A percentile compares a stretch with the other conserved stretches of the same genome.
These are phyloP conservation scores for Diceros bicornis DNA, from an alignment of 2,797 vertebrate species.

Conservation along the genomic window DNA sequence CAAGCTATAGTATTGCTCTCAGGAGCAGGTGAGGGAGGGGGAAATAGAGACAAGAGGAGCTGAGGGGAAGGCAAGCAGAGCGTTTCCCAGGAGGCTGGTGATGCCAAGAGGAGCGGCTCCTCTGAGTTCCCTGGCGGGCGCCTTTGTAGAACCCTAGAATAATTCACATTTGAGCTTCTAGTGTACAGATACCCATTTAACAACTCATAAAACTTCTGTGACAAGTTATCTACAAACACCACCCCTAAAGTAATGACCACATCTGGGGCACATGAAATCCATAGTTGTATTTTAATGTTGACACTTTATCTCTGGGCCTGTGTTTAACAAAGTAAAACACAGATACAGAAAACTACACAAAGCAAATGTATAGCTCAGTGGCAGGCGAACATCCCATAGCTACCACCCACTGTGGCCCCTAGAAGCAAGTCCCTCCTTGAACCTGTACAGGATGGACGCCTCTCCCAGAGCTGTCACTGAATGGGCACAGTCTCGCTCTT, in stretches of 20 bases:
- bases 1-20: neutral
- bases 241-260: neutral
- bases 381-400: no score
- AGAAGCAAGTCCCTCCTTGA: no score
- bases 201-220: neutral
- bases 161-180: neutral
- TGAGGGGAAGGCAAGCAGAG: neutral
- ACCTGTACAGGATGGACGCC: neutral
- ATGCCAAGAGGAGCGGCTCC: neutral
- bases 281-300: no score
- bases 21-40: neutral
- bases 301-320: neutral
- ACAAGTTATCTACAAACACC: no score
- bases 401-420: fast-evolving
- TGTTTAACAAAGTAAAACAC: neutral
- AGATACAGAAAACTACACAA: no score
- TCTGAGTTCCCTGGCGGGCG: no score
- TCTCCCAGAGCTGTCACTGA: no score
- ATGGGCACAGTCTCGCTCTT: fast-evolving
- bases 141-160: neutral
- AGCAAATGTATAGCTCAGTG: no score
- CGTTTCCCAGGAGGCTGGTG: neutral
- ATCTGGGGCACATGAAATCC: neutral
- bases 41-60: neutral
- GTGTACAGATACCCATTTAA: neutral